Evolutionary conservation across 2,113 vertebrate species (phyloP), one percentile per base, ranked within the genome.

Genomic region (Burhinus oedicnemus): DNA sequence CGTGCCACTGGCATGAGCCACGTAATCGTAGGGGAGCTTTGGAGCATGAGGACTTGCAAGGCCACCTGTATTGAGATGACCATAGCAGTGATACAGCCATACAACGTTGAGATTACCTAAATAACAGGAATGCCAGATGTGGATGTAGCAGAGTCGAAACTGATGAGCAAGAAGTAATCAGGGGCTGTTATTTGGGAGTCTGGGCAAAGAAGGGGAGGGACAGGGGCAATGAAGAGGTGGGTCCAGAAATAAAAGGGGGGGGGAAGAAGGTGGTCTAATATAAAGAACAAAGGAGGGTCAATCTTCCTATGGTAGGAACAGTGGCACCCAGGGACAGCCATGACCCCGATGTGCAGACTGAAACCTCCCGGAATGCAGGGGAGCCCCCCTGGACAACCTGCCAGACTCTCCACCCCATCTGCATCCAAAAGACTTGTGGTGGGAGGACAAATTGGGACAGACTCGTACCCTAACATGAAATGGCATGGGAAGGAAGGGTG

Each of bases 1-100:
- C 1, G 0, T 15, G 32, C 15, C 60, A 85, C 22, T 3, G 1
- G 22, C 9, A 51, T 15, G 44, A 5, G 4, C 17, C n/a, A 72
- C 1, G 0, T 29, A 68, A 82, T 2, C n/a, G 20, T 4, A 88
- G 30, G 61, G 44, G 17, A 90, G 44, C 9, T 60, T 40, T 34
- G 20, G 60, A 60, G 34, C 27, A 14, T 21, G 26, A 51, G 44
- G 60, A 49, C n/a, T 61, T 38, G 42, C 1, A 4, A 61, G 40
- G 71, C 23, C 52, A 85, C 29, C 27, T 25, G 57, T 14, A 61
- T 42, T 0, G 1, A 69, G 72, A 17, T 51, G 58, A 80, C 52
- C 13, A 7, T 2, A 60, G 57, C 61, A 60, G 57, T 4, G 29
- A 36, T 1, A 45, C 0, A 42, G 42, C 25, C 15, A 20, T 8